Evolutionary conservation across 2,113 vertebrate species (phyloP).

Genomic region (Alethe diademata): DNA sequence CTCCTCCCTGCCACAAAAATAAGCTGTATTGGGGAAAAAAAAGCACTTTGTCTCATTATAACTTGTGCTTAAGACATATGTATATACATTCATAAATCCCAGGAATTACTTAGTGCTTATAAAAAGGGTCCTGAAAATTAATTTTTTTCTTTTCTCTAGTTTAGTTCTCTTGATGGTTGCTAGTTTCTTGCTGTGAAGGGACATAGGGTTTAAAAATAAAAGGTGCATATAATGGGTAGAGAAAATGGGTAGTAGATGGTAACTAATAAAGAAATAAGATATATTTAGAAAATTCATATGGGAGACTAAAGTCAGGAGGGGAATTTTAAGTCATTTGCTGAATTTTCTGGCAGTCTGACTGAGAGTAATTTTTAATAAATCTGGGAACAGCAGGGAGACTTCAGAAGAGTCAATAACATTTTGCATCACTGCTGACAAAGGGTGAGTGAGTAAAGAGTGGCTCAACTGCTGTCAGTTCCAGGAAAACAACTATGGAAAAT

Average conservation of each 20-base stretch:
- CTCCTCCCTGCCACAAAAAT: neutral
- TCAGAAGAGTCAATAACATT: neutral
- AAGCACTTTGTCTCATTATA: neutral
- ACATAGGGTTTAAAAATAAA: constrained; percentile 1
- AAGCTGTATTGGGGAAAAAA: neutral
- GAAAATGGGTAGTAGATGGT: neutral
- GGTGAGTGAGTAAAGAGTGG: neutral
- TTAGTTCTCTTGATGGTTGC: neutral
- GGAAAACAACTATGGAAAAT: neutral
- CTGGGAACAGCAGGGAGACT: neutral
- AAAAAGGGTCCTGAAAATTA: neutral
- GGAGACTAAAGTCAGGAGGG: neutral
- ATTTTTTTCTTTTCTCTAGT: neutral
- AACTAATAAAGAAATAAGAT: constrained; percentile 7
- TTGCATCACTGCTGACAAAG: neutral
- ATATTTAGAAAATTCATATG: neutral
- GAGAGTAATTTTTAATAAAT: neutral
- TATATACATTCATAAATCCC: neutral
- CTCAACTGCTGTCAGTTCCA: neutral
- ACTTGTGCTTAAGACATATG: neutral
- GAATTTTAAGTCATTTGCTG: constrained; percentile 4
- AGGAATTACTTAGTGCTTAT: neutral
- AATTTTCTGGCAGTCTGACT: neutral
- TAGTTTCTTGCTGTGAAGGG: neutral
- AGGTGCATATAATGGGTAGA: neutral